phyloP scores from a whole-genome alignment of 2,888 invertebrate species.

The Autographa pulchrina region DNA sequence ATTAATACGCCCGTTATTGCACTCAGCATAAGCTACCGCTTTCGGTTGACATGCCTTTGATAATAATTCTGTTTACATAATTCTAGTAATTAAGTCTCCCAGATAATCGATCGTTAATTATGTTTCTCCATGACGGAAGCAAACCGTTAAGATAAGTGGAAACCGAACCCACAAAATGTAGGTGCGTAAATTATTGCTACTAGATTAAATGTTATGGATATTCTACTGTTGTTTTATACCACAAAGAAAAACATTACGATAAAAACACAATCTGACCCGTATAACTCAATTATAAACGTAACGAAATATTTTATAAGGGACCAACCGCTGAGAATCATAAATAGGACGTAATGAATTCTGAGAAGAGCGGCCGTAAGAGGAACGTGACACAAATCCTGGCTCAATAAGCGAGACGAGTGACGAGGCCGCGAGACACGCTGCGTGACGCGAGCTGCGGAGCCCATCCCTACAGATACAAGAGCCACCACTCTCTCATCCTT shows the following conservation, averaged over 20 bases:
- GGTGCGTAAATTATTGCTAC: slow-evolving; percentile 1
- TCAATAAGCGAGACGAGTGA: slow-evolving; percentile 73
- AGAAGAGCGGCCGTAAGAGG: slow-evolving; percentile 67
- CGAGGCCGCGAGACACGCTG: slow-evolving; percentile 62
- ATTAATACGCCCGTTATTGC: slow-evolving; percentile 39
- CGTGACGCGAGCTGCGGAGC: slow-evolving; percentile 60
- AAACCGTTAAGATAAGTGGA: slow-evolving; percentile 8
- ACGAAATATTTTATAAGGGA: slow-evolving; percentile 64
- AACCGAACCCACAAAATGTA: not conserved
- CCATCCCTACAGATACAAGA: slow-evolving; percentile 70
- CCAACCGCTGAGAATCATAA: slow-evolving; percentile 65
- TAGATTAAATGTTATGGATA: slow-evolving; percentile 9
- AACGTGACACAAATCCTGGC: slow-evolving; percentile 79
- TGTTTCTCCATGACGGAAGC: not conserved
- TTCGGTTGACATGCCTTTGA: not conserved
- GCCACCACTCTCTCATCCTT: slow-evolving; percentile 61
- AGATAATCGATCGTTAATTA: slow-evolving; percentile 2
- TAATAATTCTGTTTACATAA: not conserved
- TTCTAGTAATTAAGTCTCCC: not conserved
- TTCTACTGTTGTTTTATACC: slow-evolving; percentile 9
- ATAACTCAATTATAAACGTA: slow-evolving; percentile 65
- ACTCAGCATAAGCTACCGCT: slow-evolving; percentile 8
- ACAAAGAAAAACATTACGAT: slow-evolving; percentile 23
- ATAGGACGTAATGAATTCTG: slow-evolving; percentile 75
- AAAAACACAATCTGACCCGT: slow-evolving; percentile 35